Percentiles rank a stretch among this genome's conserved stretches.
These are phyloP conservation scores for Ammodytes marinus DNA, from an alignment of 2,113 vertebrate genomes.

Conservation along the genomic window DNA sequence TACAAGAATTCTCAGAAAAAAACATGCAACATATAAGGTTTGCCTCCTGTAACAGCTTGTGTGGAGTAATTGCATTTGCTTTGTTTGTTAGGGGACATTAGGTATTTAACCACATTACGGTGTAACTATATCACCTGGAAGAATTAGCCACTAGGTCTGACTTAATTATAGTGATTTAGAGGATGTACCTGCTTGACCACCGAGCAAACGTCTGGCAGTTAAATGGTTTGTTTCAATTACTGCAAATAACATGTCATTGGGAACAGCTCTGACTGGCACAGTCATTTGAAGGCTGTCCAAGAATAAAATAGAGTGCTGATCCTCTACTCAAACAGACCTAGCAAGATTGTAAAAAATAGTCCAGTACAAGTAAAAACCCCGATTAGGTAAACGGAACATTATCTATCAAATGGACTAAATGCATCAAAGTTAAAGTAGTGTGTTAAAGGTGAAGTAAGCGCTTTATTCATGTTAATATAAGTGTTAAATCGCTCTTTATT, in stretches of 20 bases:
- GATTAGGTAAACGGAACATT: neutral
- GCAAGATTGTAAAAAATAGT: neutral
- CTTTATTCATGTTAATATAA: too few relatives aligned
- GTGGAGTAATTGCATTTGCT: slow-evolving; percentile 46
- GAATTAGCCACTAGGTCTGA: slow-evolving; percentile 36
- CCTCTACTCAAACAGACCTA: neutral
- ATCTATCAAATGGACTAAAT: neutral
- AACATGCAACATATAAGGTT: slow-evolving; percentile 32
- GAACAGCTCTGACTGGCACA: neutral
- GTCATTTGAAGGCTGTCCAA: neutral
- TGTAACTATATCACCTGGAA: slow-evolving; percentile 68
- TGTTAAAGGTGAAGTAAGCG: neutral
- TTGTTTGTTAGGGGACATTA: slow-evolving; percentile 46
- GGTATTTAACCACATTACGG: slow-evolving; percentile 43
- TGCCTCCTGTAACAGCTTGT: slow-evolving; percentile 1
- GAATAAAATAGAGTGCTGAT: neutral
- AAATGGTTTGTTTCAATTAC: slow-evolving; percentile 1
- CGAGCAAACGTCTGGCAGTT: slow-evolving; percentile 28
- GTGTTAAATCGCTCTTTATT: too few relatives aligned
- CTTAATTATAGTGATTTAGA: slow-evolving; percentile 51
- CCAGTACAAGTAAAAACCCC: neutral
- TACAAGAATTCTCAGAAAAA: slow-evolving; percentile 31
- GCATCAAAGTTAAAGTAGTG: neutral
- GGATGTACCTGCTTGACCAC: slow-evolving; percentile 46
- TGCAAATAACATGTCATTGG: slow-evolving; percentile 10